Conservation (phyloP, 2,797 vertebrate species). For the Malacoraja senta region DNA sequence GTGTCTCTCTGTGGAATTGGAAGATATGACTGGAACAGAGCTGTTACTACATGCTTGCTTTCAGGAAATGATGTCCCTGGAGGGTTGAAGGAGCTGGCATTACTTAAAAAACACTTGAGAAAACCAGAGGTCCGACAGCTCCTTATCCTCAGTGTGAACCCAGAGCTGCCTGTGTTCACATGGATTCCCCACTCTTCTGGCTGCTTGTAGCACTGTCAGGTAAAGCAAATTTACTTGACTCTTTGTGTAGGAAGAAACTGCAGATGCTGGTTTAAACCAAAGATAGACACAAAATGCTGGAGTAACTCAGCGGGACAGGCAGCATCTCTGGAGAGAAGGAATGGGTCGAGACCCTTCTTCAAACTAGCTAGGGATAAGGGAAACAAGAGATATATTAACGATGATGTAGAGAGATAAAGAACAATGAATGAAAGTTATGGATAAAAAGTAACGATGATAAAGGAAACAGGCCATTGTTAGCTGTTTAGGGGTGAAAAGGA, state of each 20-base stretch:
- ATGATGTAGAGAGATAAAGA: too few species aligned
- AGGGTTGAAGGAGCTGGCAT: neutral
- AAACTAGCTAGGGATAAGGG: too few species aligned
- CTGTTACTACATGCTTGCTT: constrained; percentile 8
- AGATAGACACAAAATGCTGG: too few species aligned
- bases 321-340: too few species aligned
- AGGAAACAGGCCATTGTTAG: too few species aligned
- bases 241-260: neutral
- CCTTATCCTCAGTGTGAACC: neutral
- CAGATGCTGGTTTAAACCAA: too few species aligned
- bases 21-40: neutral
- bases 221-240: neutral
- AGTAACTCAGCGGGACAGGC: too few species aligned
- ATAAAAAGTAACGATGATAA: too few species aligned
- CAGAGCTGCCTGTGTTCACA: neutral
- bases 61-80: constrained; percentile 1
- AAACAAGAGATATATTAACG: too few species aligned
- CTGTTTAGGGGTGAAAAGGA: too few species aligned
- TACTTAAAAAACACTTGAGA: neutral
- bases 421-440: too few species aligned
- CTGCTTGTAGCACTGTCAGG: constrained; percentile 21
- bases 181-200: neutral
- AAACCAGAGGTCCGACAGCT: neutral
- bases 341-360: too few species aligned
- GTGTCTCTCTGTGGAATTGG: neutral